These are phyloP conservation scores for Paralichthys olivaceus DNA, from an alignment of 2,113 vertebrate species.

Conservation along the genomic window DNA sequence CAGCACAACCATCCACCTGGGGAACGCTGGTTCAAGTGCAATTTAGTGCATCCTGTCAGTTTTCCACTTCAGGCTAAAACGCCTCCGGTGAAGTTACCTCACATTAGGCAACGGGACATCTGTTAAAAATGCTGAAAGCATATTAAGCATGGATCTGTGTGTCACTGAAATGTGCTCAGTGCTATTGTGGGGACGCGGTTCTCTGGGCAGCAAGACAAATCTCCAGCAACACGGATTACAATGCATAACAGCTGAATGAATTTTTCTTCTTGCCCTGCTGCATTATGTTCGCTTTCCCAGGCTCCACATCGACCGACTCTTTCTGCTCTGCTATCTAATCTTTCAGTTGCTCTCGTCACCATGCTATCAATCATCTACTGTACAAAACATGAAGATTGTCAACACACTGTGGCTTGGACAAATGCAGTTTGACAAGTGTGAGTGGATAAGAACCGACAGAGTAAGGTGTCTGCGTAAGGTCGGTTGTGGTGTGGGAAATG, in stretches of 20 bases:
- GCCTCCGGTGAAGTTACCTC: slow-evolving; percentile 59
- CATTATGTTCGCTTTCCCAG: no score
- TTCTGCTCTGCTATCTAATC: slow-evolving; percentile 19
- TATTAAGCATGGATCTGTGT: slow-evolving; percentile 41
- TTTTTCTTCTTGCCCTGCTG: not conserved
- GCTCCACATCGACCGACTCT: not conserved
- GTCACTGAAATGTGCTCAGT: slow-evolving; percentile 23
- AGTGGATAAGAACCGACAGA: slow-evolving; percentile 11
- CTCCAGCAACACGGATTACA: slow-evolving; percentile 9
- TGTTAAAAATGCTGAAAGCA: slow-evolving; percentile 60
- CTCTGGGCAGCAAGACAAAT: slow-evolving; percentile 26
- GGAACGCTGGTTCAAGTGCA: slow-evolving; percentile 49
- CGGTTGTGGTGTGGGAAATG: not conserved
- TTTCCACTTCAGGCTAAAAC: slow-evolving; percentile 54
- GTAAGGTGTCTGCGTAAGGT: slow-evolving; percentile 9
- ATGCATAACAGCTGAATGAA: not conserved
- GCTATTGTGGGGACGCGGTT: slow-evolving; percentile 24
- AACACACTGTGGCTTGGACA: slow-evolving; percentile 19
- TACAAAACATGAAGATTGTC: slow-evolving; percentile 19
- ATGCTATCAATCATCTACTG: slow-evolving; percentile 50
- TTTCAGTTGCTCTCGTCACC: not conserved
- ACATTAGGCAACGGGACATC: slow-evolving; percentile 63
- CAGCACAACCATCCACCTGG: slow-evolving; percentile 47
- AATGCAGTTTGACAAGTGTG: slow-evolving; percentile 36
- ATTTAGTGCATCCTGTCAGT: slow-evolving; percentile 38